phyloP scores from a whole-genome alignment of 2,888 invertebrate genomes.

The Homarus gammarus region DNA sequence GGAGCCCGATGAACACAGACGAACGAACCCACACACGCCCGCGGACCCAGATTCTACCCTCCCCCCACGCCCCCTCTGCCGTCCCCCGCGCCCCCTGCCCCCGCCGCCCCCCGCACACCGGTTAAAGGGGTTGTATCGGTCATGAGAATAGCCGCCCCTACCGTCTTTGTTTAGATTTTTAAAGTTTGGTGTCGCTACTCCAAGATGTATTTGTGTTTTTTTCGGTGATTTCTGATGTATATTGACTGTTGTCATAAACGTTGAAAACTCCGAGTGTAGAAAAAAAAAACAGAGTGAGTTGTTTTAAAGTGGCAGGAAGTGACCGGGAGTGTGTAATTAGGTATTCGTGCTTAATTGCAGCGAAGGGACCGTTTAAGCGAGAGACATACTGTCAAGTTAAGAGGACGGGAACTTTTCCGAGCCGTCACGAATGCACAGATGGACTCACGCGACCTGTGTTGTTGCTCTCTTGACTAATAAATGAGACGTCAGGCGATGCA shows the following conservation, averaged over 20 bases:
- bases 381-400: slow-evolving; percentile 23
- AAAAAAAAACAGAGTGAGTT: neutral
- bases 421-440: slow-evolving; percentile 34
- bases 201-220: slow-evolving; percentile 42
- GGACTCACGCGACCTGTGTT: slow-evolving; percentile 35
- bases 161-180: slow-evolving; percentile 69
- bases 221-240: slow-evolving; percentile 5
- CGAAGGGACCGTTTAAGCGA: slow-evolving; percentile 39
- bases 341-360: slow-evolving; percentile 64
- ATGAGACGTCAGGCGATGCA: slow-evolving; percentile 50
- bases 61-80: slow-evolving; percentile 38
- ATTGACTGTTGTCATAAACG: neutral
- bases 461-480: slow-evolving; percentile 48
- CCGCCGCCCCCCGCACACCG: slow-evolving; percentile 45
- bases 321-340: slow-evolving; percentile 49
- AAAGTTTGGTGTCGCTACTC: slow-evolving; percentile 33
- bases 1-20: slow-evolving; percentile 69
- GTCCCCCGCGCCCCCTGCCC: neutral
- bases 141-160: slow-evolving; percentile 68
- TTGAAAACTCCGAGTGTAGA: slow-evolving; percentile 5
- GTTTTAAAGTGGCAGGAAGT: neutral
- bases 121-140: slow-evolving; percentile 72
- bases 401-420: slow-evolving; percentile 12
- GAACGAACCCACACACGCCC: slow-evolving; percentile 68
- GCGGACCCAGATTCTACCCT: slow-evolving; percentile 70